Conservation (phyloP, 2,888 invertebrate species). For the Orthosia incerta region DNA sequence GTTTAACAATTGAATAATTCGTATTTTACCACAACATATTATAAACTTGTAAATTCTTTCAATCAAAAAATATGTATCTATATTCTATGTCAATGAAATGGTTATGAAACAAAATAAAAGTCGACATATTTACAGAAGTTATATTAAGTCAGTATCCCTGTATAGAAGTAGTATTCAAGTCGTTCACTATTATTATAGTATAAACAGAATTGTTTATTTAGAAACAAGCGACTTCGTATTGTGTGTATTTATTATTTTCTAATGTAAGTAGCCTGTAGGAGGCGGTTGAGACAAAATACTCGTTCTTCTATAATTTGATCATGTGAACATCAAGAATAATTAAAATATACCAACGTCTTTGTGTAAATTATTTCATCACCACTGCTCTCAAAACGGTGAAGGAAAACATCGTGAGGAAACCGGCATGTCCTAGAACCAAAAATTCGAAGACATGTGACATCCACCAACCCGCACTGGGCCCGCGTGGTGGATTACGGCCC, state of each 20-base stretch:
- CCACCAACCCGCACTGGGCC: too few species aligned
- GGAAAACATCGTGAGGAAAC: too few species aligned
- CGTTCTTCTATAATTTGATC: neutral
- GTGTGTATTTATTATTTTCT: neutral
- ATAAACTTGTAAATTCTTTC: neutral
- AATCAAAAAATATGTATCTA: neutral
- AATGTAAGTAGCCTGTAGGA: neutral
- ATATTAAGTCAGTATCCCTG: neutral
- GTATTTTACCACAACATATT: neutral
- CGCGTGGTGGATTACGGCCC: too few species aligned
- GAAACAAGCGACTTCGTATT: neutral
- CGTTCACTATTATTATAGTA: conserved; percentile 3
- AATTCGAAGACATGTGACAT: too few species aligned
- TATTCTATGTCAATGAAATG: neutral
- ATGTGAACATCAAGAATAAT: neutral
- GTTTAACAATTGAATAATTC: neutral
- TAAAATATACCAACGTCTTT: too few species aligned
- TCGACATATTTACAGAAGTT: neutral
- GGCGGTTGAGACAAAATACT: neutral
- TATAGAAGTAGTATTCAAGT: conserved; percentile 32
- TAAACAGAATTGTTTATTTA: conserved; percentile 14
- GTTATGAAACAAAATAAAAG: neutral
- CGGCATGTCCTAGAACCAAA: too few species aligned
- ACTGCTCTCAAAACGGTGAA: too few species aligned
- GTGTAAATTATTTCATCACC: too few species aligned